phyloP scores from a whole-genome alignment of 2,888 invertebrate species.

The Sinodicranocentrus sp. region DNA sequence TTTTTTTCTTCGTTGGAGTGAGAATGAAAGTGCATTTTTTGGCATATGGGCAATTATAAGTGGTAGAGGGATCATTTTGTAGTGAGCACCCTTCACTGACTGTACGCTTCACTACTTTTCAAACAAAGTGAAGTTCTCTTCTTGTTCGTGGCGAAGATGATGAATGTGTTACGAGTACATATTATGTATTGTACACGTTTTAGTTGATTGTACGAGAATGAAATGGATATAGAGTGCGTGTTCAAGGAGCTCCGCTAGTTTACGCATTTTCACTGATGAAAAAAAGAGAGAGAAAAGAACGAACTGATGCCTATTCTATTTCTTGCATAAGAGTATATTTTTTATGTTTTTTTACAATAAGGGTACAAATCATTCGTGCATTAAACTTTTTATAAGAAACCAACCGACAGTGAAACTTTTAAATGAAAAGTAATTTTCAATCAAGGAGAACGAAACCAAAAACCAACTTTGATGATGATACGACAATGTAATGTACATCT shows the following conservation, averaged over 20 bases:
- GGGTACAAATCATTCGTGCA: conserved; percentile 45
- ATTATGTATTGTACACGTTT: too few species aligned
- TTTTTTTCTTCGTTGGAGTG: conserved; percentile 29
- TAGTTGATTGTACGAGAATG: too few species aligned
- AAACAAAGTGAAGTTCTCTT: neutral
- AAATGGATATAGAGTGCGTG: too few species aligned
- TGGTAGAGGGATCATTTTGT: conserved; percentile 21
- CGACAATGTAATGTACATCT: neutral
- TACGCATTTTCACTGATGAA: neutral
- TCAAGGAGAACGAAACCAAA: conserved; percentile 58
- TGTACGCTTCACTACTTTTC: conserved; percentile 40
- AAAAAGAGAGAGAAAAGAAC: neutral
- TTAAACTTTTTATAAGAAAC: conserved; percentile 52
- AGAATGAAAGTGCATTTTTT: conserved; percentile 63
- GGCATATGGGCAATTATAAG: conserved; percentile 42
- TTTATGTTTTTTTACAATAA: too few species aligned
- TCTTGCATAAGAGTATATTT: too few species aligned
- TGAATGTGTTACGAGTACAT: neutral
- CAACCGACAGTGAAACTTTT: conserved; percentile 60
- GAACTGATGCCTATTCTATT: too few species aligned
- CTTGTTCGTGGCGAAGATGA: conserved; percentile 12
- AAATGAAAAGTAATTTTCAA: conserved; percentile 52
- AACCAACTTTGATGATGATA: conserved; percentile 49
- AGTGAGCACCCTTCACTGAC: conserved; percentile 52
- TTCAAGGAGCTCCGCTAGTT: too few species aligned